Evolutionary conservation across 2,888 invertebrate species (phyloP).

Genomic region (Drosophila subquinaria): DNA sequence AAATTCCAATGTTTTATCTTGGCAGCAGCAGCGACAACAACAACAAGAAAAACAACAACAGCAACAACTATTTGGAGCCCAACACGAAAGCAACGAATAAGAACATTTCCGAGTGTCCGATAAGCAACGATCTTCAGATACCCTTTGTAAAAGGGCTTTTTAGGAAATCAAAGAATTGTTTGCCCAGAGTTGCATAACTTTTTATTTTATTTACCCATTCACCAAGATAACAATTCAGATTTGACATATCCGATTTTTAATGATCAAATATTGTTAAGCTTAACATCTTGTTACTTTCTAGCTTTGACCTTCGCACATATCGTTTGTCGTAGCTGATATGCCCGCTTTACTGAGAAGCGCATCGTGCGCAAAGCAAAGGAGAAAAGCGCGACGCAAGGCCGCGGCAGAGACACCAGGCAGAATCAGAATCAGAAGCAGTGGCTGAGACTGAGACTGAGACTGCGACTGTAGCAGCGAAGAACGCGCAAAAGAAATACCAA

Average conservation of each 20-base stretch:
- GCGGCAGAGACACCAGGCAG: conserved; percentile 42
- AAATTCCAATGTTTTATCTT: conserved; percentile 78
- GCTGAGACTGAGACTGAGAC: conserved; percentile 44
- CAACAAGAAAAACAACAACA: conserved; percentile 36
- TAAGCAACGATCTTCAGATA: conserved; percentile 18
- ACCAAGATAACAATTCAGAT: too few relatives aligned
- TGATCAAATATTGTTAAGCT: neutral
- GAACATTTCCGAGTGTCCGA: conserved; percentile 28
- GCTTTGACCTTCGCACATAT: conserved; percentile 25
- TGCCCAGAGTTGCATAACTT: neutral
- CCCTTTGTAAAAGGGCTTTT: conserved; percentile 18
- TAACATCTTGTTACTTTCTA: neutral
- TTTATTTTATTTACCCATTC: neutral
- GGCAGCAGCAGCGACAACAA: conserved; percentile 41
- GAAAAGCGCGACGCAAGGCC: conserved; percentile 68
- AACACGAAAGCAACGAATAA: conserved; percentile 51
- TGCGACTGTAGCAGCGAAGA: conserved; percentile 44
- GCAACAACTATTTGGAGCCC: conserved; percentile 58
- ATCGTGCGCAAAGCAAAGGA: conserved; percentile 52
- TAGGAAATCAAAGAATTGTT: neutral
- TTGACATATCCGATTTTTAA: neutral
- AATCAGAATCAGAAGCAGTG: conserved; percentile 30
- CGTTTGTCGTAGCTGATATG: conserved; percentile 30
- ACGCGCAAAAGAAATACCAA: conserved; percentile 61
- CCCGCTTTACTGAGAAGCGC: conserved; percentile 24